Evolutionary conservation across 2,797 vertebrate species (phyloP).

Genomic region (Oreochromis mossambicus): DNA sequence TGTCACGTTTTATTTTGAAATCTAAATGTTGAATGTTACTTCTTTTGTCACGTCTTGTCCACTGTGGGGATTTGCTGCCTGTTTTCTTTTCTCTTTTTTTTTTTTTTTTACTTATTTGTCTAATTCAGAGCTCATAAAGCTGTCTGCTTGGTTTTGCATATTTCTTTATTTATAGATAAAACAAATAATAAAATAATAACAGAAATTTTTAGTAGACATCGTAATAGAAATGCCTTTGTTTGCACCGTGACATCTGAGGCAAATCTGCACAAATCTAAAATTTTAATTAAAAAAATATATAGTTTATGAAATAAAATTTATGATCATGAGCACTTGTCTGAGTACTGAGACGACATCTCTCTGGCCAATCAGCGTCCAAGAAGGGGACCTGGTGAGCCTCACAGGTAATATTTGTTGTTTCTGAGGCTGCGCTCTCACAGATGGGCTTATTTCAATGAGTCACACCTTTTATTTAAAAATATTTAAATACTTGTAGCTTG

Average conservation of each 20-base stretch:
- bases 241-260: accelerated
- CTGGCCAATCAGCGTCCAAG: not conserved
- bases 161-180: not conserved
- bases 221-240: accelerated
- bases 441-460: not conserved
- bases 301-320: not conserved
- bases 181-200: not conserved
- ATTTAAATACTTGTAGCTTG: not conserved
- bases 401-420: not conserved
- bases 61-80: not conserved
- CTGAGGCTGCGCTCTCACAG: not conserved
- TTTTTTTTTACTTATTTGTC: not conserved
- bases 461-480: not conserved
- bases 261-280: not conserved
- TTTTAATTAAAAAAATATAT: not conserved
- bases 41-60: accelerated
- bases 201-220: accelerated
- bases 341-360: accelerated
- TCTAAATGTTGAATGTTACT: not conserved
- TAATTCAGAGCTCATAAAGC: not conserved
- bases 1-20: not conserved
- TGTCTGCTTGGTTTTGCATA: accelerated
- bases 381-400: not conserved
- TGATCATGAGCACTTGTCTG: not conserved
- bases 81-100: accelerated